These are phyloP conservation scores for Macquaria australasica DNA, from an alignment of 2,113 vertebrate genomes.

Conservation along the genomic window DNA sequence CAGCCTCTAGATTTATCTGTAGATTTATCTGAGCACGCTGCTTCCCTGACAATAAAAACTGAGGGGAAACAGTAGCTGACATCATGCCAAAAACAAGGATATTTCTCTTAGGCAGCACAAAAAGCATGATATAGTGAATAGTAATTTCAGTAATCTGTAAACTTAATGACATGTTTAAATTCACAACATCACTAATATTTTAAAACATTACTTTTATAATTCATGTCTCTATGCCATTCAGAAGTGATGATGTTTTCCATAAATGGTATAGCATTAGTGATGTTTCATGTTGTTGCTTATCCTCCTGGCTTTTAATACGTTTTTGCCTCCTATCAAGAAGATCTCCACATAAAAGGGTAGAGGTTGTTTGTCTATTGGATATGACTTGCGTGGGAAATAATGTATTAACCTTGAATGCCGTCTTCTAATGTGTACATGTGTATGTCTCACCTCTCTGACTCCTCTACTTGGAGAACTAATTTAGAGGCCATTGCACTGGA, in stretches of 20 bases:
- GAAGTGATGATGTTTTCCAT: neutral
- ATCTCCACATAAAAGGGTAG: neutral
- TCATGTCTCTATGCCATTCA: neutral
- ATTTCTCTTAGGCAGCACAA: neutral
- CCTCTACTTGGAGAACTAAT: neutral
- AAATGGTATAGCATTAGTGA: neutral
- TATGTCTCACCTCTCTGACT: constrained; percentile 11
- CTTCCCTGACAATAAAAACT: neutral
- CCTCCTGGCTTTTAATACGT: neutral
- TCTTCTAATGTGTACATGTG: neutral
- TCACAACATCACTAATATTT: too few species aligned
- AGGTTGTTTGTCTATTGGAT: neutral
- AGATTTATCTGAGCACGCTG: neutral
- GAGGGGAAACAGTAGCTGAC: neutral
- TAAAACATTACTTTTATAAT: too few species aligned
- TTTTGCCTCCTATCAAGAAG: neutral
- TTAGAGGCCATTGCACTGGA: neutral
- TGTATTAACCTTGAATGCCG: neutral
- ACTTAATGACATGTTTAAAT: too few species aligned
- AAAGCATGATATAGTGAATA: neutral
- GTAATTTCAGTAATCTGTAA: too few species aligned
- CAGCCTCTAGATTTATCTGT: neutral
- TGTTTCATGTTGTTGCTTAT: neutral
- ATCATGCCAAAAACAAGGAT: neutral
- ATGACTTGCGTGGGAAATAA: neutral